phyloP scores from a whole-genome alignment of 2,797 vertebrate species.

The Coregonus ussuriensis region DNA sequence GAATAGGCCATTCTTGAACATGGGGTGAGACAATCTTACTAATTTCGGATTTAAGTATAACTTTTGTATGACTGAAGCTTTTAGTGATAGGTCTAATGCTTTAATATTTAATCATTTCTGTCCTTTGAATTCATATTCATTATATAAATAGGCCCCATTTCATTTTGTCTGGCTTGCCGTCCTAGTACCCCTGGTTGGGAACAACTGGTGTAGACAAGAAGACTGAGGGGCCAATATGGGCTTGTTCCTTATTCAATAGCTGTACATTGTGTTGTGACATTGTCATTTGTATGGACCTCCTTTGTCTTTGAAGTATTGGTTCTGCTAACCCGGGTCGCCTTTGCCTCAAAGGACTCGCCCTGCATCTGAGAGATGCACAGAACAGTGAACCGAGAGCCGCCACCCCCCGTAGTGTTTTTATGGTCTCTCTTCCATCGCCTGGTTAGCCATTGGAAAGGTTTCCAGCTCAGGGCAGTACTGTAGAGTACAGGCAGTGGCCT shows the following conservation, averaged over 20 bases:
- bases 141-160: no score
- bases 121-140: no score
- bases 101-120: no score
- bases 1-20: no score
- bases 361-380: background rate
- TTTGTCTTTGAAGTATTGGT: background rate
- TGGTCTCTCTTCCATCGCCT: background rate
- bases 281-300: background rate
- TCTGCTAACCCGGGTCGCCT: background rate
- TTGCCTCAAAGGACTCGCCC: background rate
- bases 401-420: background rate
- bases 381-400: background rate
- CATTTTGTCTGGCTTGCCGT: no score
- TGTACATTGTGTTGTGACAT: background rate
- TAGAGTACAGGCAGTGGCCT: background rate
- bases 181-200: no score
- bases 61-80: no score
- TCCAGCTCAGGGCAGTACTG: background rate
- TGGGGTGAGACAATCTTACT: no score
- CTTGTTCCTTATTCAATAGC: background rate
- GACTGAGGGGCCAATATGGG: background rate
- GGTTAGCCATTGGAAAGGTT: background rate
- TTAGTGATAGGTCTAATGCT: no score
- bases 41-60: no score
- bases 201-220: no score